Evolutionary conservation across 2,888 invertebrate genomes (phyloP).

Genomic region (Caenorhabditis doughertyi): DNA sequence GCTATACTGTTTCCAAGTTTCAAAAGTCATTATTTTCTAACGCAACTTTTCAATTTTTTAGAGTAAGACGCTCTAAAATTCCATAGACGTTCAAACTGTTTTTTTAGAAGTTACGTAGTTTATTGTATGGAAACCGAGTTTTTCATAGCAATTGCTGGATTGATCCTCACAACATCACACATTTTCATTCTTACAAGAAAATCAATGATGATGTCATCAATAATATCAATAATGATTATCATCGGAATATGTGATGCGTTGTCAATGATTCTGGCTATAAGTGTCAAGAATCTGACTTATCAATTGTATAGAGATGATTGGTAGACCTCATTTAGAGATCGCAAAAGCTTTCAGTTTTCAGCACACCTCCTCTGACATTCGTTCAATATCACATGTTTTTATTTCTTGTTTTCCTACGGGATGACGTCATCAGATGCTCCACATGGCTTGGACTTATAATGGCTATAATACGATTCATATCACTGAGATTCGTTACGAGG

Average conservation of each 20-base stretch:
- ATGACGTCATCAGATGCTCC: constrained; percentile 12
- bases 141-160: constrained; percentile 9
- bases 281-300: background rate
- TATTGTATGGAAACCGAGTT: background rate
- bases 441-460: constrained; percentile 13
- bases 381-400: background rate
- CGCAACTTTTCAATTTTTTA: background rate
- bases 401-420: background rate
- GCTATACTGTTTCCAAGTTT: constrained; percentile 11
- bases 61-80: background rate
- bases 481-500: background rate
- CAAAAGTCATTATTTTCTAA: background rate
- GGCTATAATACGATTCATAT: background rate
- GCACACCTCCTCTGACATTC: background rate
- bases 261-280: background rate
- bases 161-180: constrained; percentile 8
- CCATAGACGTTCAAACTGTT: too few species aligned
- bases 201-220: constrained; percentile 16
- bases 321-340: too few species aligned
- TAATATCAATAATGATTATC: constrained; percentile 25
- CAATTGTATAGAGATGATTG: background rate
- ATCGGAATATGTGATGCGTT: background rate
- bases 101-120: background rate
- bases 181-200: constrained; percentile 14
- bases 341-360: background rate